Evolutionary conservation across 2,888 invertebrate genomes (phyloP), one percentile per base, ranked within the genome.

Genomic region (Lochmaea crataegi): DNA sequence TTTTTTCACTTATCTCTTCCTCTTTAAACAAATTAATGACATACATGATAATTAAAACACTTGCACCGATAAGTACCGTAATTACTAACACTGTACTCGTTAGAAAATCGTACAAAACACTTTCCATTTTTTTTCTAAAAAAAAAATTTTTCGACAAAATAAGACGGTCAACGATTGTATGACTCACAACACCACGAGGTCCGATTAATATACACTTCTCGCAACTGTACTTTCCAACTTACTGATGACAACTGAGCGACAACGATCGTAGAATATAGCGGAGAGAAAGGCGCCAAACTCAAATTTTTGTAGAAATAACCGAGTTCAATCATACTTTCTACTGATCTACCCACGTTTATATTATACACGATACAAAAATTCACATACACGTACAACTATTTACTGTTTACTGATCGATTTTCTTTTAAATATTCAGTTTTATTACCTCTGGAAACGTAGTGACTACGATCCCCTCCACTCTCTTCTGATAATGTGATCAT

Each of bases 101-200:
- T 51, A 82, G 68, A 64, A 80, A 78, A 75, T 77, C 82, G 32
- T 85, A 80, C 41, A 65, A 75, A 73, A 88, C 86, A 18, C 86
- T 82, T 73, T 84, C 83, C 82, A 82, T 83, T 76, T 78, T 85
- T 65, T 48, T 18, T 14, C 7, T n/a, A n/a, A n/a, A n/a, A n/a
- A n/a, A n/a, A 60, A 65, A 66, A 71, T 58, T 41, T 67, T 63
- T 42, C 68, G 16, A 57, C 42, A 45, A 63, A 65, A 32, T 22
- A 48, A n/a, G 48, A 48, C 53, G 51, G 18, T 48, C 45, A 26
- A 65, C n/a, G 51, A 45, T 65, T 65, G 11, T 41, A 64, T 69
- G 65, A 69, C 10, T 61, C 51, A 67, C 53, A 53, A 42, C 60
- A 65, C 66, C 71, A 74, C 74, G 75, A 72, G 74, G 72, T 76